Conservation (phyloP, 2,888 invertebrate species). For the Apoda limacodes region DNA sequence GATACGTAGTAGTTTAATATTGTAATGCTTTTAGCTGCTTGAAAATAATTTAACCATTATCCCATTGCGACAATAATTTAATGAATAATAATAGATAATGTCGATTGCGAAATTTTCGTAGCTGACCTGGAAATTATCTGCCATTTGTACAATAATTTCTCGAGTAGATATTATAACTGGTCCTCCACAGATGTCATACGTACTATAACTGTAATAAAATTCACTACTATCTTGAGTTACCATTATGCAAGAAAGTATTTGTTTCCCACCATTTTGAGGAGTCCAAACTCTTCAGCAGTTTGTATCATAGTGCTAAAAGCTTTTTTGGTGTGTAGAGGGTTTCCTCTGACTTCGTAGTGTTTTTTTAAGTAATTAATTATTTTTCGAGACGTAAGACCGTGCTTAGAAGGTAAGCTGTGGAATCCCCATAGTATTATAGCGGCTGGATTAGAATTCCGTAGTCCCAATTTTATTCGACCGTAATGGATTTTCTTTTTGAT, state of each 20-base stretch:
- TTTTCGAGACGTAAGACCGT: slow-evolving; percentile 37
- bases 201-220: no score
- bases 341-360: slow-evolving; percentile 27
- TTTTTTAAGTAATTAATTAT: slow-evolving; percentile 38
- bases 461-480: slow-evolving; percentile 27
- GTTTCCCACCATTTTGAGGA: slow-evolving; percentile 32
- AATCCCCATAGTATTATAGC: slow-evolving; percentile 46
- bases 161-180: no score
- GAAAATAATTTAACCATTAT: no score
- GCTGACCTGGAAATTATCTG: no score
- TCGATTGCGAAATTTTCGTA: no score
- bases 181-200: no score
- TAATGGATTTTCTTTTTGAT: slow-evolving; percentile 15
- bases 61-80: no score
- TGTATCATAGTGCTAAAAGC: slow-evolving; percentile 33
- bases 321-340: slow-evolving; percentile 32
- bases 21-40: no score
- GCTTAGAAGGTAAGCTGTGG: slow-evolving; percentile 30
- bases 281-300: slow-evolving; percentile 41
- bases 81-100: no score
- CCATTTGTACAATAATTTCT: no score
- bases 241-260: slow-evolving; percentile 27
- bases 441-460: slow-evolving; percentile 32
- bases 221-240: no score
- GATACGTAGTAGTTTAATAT: no score